These are phyloP conservation scores for Nettapus auritus DNA, from an alignment of 2,113 vertebrate species.

Conservation along the genomic window DNA sequence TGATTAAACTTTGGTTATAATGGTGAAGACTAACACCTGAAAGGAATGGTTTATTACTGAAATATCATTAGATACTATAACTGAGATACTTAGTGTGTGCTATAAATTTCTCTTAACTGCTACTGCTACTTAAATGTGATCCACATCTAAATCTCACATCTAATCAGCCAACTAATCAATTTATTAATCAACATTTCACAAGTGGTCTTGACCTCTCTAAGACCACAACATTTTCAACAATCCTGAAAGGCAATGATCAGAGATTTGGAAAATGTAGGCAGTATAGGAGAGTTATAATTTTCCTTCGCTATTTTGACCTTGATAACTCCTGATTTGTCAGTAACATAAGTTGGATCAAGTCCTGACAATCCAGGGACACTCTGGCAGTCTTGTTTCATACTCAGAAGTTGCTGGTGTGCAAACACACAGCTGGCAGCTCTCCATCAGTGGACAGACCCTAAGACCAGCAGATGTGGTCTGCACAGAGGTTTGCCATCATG, in stretches of 20 bases:
- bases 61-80: conserved; percentile 18
- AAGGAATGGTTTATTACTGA: conserved; percentile 32
- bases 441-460: fast-evolving
- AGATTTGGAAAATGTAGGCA: neutral
- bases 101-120: conserved; percentile 34
- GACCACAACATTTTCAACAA: neutral
- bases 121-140: conserved; percentile 16
- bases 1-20: conserved; percentile 46
- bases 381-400: neutral
- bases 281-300: neutral
- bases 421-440: neutral
- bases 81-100: neutral
- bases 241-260: neutral
- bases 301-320: conserved; percentile 61
- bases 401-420: neutral
- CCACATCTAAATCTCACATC: neutral
- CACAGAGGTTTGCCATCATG: fast-evolving
- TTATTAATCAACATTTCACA: conserved; percentile 19
- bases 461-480: neutral
- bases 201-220: conserved; percentile 6
- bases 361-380: neutral
- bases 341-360: neutral
- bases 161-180: conserved; percentile 38
- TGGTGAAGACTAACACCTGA: neutral
- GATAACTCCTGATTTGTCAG: conserved; percentile 1